phyloP scores from a whole-genome alignment of 1,140 invertebrate species.

The Himalopsyche phryganea region DNA sequence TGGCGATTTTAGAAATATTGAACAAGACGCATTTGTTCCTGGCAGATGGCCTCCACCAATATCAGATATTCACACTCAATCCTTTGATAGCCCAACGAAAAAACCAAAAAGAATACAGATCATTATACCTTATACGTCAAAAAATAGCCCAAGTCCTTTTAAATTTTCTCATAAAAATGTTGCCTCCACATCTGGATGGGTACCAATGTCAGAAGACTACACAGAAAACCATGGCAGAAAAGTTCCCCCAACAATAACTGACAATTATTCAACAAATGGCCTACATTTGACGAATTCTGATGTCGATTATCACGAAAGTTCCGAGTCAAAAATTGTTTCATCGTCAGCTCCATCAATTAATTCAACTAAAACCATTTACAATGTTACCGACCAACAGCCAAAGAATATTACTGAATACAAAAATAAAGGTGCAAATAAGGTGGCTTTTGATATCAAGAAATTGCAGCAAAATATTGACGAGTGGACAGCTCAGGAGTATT shows the following conservation, averaged over 20 bases:
- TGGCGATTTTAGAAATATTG: constrained; percentile 36
- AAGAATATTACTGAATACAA: constrained; percentile 9
- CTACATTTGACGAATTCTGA: constrained; percentile 24
- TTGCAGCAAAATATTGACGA: constrained; percentile 79
- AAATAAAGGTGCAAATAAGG: constrained; percentile 40
- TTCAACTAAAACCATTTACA: constrained; percentile 4
- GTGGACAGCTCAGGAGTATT: constrained; percentile 77
- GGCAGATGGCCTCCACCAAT: constrained; percentile 35
- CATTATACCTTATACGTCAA: constrained; percentile 72
- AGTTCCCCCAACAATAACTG: constrained; percentile 45
- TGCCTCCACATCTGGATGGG: constrained; percentile 38
- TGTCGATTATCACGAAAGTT: constrained; percentile 30
- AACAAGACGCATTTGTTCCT: constrained; percentile 39
- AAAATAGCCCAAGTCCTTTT: constrained; percentile 58
- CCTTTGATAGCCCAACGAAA: constrained; percentile 32
- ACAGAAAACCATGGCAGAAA: constrained; percentile 47
- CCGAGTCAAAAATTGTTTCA: constrained; percentile 32
- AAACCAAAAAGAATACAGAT: constrained; percentile 65
- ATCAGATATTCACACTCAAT: constrained; percentile 29
- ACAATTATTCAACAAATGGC: constrained; percentile 30
- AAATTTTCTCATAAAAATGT: constrained; percentile 39
- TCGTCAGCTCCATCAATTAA: constrained; percentile 23
- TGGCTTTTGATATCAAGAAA: constrained; percentile 65
- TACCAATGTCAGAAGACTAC: constrained; percentile 38
- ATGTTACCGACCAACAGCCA: neutral